Evolutionary conservation across 2,113 vertebrate genomes (phyloP).

Genomic region (Hystrix cristata): DNA sequence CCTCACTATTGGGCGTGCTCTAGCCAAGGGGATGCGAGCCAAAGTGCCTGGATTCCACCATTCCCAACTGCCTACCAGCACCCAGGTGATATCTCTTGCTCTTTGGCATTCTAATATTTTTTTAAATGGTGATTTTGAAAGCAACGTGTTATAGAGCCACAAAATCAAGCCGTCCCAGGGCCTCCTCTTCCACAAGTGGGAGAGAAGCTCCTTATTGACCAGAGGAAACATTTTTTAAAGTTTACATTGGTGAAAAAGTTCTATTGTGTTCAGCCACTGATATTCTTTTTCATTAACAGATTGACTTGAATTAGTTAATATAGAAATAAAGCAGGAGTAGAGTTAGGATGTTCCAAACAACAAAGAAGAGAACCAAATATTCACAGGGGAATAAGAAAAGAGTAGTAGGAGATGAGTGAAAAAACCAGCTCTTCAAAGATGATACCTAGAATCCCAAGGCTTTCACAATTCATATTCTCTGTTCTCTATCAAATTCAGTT

Average conservation of each 20-base stretch:
- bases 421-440: not conserved
- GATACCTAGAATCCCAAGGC: not conserved
- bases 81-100: not conserved
- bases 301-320: constrained; percentile 11
- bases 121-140: not conserved
- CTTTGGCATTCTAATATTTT: not conserved
- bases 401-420: not conserved
- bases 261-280: not conserved
- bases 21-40: not conserved
- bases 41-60: not conserved
- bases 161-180: not conserved
- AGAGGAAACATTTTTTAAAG: not conserved
- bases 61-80: accelerated
- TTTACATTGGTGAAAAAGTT: not conserved
- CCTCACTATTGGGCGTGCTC: not conserved
- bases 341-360: not conserved
- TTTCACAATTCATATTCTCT: not conserved
- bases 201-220: not conserved
- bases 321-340: not conserved
- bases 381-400: not conserved
- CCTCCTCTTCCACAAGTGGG: not conserved
- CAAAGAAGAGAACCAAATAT: not conserved
- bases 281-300: not conserved
- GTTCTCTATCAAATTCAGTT: not conserved
- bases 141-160: not conserved